Evolutionary conservation across 64 coral and sea anemone genomes (phyloP), one percentile per base, ranked within the genome.

Genomic region (Hydrozoanthus tunicans): DNA sequence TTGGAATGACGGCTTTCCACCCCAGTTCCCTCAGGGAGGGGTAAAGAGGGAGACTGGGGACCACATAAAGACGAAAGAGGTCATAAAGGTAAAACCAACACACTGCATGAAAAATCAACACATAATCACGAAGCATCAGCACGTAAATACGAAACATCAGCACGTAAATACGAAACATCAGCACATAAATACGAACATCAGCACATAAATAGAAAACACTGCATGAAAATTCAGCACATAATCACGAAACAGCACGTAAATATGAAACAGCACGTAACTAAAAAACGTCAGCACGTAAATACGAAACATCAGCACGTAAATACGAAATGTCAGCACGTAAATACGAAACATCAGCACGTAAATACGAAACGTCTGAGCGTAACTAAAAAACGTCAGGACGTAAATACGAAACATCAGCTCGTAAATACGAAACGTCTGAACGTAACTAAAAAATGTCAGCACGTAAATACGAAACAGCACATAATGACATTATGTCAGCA

Each of bases 1-100:
- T 55, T 86, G 82, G 71, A 74, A 74, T 74, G 71, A 51, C 71
- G 71, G 27, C 71, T 74, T 74, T 74, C 25, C 71, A 74, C 71
- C 71, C 71, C 26, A 74, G 71, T 74, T 25, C 71, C 67, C 71
- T 51, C 71, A 74, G 71, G 71, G 71, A 74, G 27, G 71, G 71
- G 71, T 74, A 74, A 74, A 74, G 71, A 10, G 27, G 71, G 71
- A 74, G 71, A 74, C 71, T 74, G 71, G 71, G 71, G 27, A 74
- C 71, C 71, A 74, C 71, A 51, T 74, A 51, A 74, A 74, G 71
- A 74, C 27, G 25, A 74, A 10, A 74, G 71, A 74, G 71, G 71
- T 74, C 71, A 74, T 74, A 70, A 64, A 64, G 62, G 7, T 9
- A 9, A 64, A 64, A 68, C 12, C 64, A 68, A 3, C 8, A 15